Conservation (phyloP, 2,113 vertebrate species). For the Puntigrus tetrazona region DNA sequence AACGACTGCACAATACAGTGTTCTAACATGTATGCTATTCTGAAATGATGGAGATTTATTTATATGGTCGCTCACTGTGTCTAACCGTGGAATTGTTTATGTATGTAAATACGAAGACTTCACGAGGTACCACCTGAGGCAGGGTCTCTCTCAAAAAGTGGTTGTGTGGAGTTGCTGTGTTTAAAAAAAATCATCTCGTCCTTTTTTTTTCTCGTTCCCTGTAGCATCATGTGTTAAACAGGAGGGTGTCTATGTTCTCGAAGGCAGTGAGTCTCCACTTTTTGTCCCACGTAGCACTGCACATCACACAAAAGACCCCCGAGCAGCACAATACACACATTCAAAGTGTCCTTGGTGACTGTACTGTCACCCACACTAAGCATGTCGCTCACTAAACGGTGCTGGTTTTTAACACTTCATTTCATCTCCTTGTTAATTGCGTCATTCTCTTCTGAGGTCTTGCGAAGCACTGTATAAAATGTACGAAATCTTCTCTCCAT, state of each 20-base stretch:
- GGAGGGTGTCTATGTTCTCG: constrained; percentile 21
- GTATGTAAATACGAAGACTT: not conserved
- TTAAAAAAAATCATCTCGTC: not conserved
- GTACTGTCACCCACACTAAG: constrained; percentile 52
- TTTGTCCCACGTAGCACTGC: constrained; percentile 4
- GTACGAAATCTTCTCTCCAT: not conserved
- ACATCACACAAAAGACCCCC: constrained; percentile 25
- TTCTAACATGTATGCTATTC: not conserved
- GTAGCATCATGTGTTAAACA: not conserved
- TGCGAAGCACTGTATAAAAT: not conserved
- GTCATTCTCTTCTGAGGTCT: not conserved
- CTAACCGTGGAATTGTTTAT: not conserved
- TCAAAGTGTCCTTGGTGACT: constrained; percentile 61
- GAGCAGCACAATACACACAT: constrained; percentile 59
- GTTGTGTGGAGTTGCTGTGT: not conserved
- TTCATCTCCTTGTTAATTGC: constrained; percentile 2
- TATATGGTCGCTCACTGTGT: constrained; percentile 7
- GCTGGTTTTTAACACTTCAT: constrained; percentile 57
- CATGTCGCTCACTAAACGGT: constrained; percentile 55
- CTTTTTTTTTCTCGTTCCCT: not conserved
- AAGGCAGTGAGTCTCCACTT: constrained; percentile 42
- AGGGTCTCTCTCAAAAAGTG: not conserved
- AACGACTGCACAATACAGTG: constrained; percentile 17
- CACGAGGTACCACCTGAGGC: not conserved
- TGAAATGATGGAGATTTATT: constrained; percentile 1